These are phyloP conservation scores for Lacerta bilineata DNA, from an alignment of 2,797 vertebrate genomes.

Conservation along the genomic window DNA sequence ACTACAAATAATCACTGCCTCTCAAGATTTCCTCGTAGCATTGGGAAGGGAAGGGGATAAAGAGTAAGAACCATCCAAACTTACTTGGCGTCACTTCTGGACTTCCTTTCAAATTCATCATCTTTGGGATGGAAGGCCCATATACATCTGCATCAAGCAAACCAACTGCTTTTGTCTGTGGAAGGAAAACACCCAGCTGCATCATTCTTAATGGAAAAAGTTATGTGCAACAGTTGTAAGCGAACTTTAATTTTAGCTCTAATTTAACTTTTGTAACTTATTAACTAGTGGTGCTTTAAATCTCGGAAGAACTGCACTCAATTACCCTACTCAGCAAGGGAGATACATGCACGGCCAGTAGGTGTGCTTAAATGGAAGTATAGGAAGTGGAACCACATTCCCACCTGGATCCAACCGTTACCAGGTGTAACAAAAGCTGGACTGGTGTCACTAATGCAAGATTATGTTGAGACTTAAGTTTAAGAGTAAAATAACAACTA, in stretches of 20 bases:
- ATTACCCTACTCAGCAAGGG: not conserved
- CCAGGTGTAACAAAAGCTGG: no score
- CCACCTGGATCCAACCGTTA: not conserved
- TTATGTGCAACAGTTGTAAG: not conserved
- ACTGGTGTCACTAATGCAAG: no score
- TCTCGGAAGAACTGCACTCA: not conserved
- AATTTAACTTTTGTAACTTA: conserved; percentile 26
- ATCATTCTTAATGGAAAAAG: not conserved
- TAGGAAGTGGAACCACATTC: not conserved
- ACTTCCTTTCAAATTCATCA: conserved; percentile 97
- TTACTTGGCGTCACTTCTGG: conserved; percentile 92
- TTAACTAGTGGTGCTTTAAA: not conserved
- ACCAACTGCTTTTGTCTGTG: conserved; percentile 88
- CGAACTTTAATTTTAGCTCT: conserved; percentile 12
- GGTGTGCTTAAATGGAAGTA: not conserved
- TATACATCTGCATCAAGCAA: conserved; percentile 94
- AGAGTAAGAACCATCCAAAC: conserved; percentile 46
- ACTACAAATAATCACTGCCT: not conserved
- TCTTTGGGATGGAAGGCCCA: conserved; percentile 93
- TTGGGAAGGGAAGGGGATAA: not conserved
- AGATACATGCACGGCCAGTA: no score
- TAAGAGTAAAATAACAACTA: not conserved
- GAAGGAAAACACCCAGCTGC: conserved; percentile 32
- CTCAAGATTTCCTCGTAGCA: conserved; percentile 1
- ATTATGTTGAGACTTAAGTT: no score